Conservation (phyloP, 2,888 invertebrate species). For the Cenopis cana region DNA sequence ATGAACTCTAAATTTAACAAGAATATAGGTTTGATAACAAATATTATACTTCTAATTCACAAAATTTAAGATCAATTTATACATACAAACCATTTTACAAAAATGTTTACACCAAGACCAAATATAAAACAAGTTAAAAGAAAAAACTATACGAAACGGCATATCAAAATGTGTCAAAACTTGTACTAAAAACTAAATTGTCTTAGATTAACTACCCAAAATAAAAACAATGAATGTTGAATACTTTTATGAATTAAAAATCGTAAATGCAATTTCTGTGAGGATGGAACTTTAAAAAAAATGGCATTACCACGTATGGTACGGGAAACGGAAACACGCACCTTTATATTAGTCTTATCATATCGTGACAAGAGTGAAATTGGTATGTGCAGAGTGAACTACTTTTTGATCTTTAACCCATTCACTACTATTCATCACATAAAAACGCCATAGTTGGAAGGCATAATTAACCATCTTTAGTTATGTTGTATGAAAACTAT, state of each 20-base stretch:
- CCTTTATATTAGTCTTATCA: no score
- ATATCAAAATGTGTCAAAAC: constrained; percentile 14
- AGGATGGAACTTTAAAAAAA: not conserved
- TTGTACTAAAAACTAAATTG: constrained; percentile 18
- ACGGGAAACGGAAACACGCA: no score
- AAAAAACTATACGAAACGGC: constrained; percentile 6
- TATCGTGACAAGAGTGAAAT: no score
- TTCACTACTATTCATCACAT: not conserved
- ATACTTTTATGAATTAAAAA: constrained; percentile 17
- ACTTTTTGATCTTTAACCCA: not conserved
- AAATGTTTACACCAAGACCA: not conserved
- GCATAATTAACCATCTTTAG: no score
- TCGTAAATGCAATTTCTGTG: constrained; percentile 13
- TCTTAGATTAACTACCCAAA: constrained; percentile 25
- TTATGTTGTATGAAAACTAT: not conserved
- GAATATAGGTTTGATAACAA: constrained; percentile 27
- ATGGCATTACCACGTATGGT: not conserved
- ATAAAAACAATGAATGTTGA: constrained; percentile 25
- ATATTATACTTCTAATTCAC: constrained; percentile 17
- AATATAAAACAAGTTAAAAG: not conserved
- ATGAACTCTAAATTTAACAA: constrained; percentile 5
- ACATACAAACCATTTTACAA: constrained; percentile 3
- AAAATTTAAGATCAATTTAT: constrained; percentile 23
- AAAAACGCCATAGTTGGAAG: not conserved
- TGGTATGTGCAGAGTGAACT: no score